Evolutionary conservation across 1,140 invertebrate species (phyloP).

Genomic region (Lutraria rhynchaena): DNA sequence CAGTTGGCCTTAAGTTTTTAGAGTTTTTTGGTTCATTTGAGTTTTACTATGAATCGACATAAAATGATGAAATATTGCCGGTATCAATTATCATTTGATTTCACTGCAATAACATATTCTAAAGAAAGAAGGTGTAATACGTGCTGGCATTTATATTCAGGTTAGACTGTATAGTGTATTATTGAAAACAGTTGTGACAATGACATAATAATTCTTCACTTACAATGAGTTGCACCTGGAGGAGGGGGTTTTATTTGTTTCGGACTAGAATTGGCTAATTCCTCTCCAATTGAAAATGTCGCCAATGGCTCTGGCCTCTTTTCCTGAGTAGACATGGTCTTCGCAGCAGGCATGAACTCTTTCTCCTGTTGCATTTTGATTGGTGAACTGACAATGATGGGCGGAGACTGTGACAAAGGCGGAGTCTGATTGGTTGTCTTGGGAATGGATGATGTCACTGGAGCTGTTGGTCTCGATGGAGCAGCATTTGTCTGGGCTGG

Average conservation of each 20-base stretch:
- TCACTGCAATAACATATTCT: too few species aligned
- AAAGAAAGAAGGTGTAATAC: too few species aligned
- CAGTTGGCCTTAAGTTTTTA: too few species aligned
- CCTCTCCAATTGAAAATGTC: slow-evolving; percentile 41
- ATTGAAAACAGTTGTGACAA: too few species aligned
- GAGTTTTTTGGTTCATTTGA: too few species aligned
- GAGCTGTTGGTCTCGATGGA: not conserved
- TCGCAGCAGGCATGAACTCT: slow-evolving; percentile 48
- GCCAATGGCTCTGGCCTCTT: slow-evolving; percentile 11
- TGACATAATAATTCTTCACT: slow-evolving; percentile 1
- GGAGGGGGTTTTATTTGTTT: slow-evolving; percentile 55
- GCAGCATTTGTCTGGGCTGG: slow-evolving; percentile 18
- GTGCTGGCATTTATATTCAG: too few species aligned
- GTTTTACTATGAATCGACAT: too few species aligned
- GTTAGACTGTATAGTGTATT: too few species aligned
- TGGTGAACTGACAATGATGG: slow-evolving; percentile 58
- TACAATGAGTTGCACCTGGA: slow-evolving; percentile 56
- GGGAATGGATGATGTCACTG: not conserved
- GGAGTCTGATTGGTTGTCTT: slow-evolving; percentile 32
- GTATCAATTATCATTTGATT: too few species aligned
- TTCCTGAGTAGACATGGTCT: slow-evolving; percentile 7
- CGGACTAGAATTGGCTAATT: slow-evolving; percentile 52
- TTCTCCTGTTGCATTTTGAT: slow-evolving; percentile 40
- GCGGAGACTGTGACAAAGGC: slow-evolving; percentile 23
- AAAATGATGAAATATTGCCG: too few species aligned